Conservation (phyloP, 2,797 vertebrate genomes). For the Hirundo rustica region DNA sequence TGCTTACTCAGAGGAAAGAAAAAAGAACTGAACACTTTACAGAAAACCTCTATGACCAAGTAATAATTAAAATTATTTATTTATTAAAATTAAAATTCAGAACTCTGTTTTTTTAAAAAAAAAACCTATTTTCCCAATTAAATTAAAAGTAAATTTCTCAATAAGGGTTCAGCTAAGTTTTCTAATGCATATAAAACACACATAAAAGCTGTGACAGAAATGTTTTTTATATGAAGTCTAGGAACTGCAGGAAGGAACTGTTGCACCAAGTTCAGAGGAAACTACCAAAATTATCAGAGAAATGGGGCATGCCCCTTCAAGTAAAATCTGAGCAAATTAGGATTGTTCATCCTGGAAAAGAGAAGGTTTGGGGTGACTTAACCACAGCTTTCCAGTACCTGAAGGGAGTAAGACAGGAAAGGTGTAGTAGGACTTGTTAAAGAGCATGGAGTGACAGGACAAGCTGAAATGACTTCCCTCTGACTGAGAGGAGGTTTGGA, state of each 20-base stretch:
- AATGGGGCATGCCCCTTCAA: neutral
- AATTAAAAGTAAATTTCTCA: neutral
- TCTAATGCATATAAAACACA: neutral
- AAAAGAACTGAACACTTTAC: neutral
- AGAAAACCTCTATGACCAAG: neutral
- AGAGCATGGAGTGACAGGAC: neutral
- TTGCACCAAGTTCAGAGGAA: neutral
- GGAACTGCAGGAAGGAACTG: neutral
- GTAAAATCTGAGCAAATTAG: neutral
- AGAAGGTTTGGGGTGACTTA: neutral
- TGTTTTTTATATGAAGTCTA: neutral
- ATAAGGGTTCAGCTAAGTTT: neutral
- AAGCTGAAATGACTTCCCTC: neutral
- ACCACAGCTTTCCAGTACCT: neutral
- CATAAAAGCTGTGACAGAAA: neutral
- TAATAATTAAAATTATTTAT: neutral
- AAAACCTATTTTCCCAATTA: neutral
- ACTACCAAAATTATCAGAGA: neutral
- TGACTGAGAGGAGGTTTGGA: neutral
- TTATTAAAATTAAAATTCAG: too few relatives aligned
- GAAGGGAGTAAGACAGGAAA: neutral
- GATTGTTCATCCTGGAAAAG: neutral
- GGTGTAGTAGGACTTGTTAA: neutral
- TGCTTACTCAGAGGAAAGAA: neutral
- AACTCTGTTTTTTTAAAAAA: neutral